Base-by-base conservation (phyloP, 2,113 vertebrate species). In the Mirounga angustirostris region DNA sequence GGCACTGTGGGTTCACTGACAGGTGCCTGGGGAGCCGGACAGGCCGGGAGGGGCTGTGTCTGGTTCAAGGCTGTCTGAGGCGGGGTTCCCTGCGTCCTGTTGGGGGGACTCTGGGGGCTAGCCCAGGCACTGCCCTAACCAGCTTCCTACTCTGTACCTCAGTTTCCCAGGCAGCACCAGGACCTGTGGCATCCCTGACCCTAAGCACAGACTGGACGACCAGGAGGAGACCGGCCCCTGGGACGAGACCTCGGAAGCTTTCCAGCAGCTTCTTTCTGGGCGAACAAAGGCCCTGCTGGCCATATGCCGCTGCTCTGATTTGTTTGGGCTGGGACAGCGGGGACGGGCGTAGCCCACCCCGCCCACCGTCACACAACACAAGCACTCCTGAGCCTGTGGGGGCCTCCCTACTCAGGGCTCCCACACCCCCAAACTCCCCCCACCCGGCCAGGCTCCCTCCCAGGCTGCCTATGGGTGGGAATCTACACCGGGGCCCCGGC, bases 261-360 rank as follows among this genome's bases (percentile, higher is more conserved):
- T 85, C 94, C 95, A 89, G 81, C 24, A 36, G 50, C 58, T 36
- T 83, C n/a, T 46, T 7, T 43, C 82, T 43, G 11, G 24, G 86
- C 67, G 89, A 91, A 92, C 86, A 61, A 52, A 92, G 87, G 65
- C 50, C 71, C 89, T 78, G 81, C 92, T 36, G 56, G 33, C 94
- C 97, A 56, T 82, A 89, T 86, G 94, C 73, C 40, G 82, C 30
- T 0, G 83, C 79, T 82, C 21, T 90, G 95, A 95, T 97, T 97
- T 96, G 94, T 92, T 30, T n/a, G 58, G 63, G 40, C 4, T 1
- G n/a, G 19, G 33, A 4, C 16, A 28, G 52, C 14, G 5, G 50
- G 56, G 36, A 5, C 85, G 2, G 58, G 59, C 71, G 83, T 2
- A 10, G 52, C 95, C 59, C 36, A 40, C 59, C 14, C 89, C 18